phyloP scores from a whole-genome alignment of 2,113 vertebrate genomes.

The Apeltes quadracus region DNA sequence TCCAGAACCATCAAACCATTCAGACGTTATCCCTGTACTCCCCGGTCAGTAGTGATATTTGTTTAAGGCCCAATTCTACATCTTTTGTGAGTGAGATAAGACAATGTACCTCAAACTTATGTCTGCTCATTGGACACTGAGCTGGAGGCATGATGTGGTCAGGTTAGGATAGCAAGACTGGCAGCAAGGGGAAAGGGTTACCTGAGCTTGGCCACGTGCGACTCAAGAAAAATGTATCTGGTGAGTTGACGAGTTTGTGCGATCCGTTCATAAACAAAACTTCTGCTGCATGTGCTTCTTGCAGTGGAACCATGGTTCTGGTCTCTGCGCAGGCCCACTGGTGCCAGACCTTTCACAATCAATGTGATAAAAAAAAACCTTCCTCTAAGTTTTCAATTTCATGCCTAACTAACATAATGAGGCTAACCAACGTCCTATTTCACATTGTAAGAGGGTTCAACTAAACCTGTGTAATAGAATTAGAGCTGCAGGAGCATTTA shows the following conservation, averaged over 20 bases:
- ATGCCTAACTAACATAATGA: background rate
- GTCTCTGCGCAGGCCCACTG: background rate
- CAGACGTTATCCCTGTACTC: background rate
- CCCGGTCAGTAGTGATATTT: background rate
- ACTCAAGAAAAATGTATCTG: background rate
- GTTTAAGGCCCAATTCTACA: background rate
- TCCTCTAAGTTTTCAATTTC: background rate
- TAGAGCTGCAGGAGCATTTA: background rate
- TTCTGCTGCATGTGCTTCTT: background rate
- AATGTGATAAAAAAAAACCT: background rate
- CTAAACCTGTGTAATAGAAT: background rate
- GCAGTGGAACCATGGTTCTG: background rate
- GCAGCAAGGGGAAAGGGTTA: background rate
- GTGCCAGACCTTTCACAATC: background rate
- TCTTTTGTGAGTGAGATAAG: background rate
- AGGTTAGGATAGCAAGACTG: background rate
- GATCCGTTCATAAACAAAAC: background rate
- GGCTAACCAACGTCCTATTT: background rate
- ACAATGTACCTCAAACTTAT: background rate
- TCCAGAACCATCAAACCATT: background rate
- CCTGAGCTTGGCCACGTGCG: background rate
- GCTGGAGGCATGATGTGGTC: background rate
- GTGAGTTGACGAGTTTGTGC: background rate
- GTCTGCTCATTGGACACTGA: background rate
- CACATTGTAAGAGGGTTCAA: background rate